These are phyloP conservation scores for Porites evermanni DNA, from an alignment of 92 coral and sea anemone species.

Conservation along the genomic window DNA sequence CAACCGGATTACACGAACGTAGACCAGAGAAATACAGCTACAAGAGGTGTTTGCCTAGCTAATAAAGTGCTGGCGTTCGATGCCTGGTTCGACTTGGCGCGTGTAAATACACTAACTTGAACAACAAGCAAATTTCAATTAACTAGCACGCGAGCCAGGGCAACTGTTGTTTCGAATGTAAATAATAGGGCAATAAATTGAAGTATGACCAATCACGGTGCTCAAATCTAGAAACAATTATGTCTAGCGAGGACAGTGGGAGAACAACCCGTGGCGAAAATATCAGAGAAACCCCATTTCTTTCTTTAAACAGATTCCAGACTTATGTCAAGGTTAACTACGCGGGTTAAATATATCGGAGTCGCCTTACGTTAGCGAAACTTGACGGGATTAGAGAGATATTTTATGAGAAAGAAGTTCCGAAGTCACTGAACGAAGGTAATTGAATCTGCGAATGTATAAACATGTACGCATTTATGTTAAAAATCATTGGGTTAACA, in stretches of 20 bases:
- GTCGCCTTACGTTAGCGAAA: constrained; percentile 9
- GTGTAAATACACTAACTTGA: constrained; percentile 46
- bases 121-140: constrained; percentile 46
- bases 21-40: constrained; percentile 22
- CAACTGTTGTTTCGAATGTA: constrained; percentile 51
- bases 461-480: background rate
- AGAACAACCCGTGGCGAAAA: constrained; percentile 40
- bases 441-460: constrained; percentile 7
- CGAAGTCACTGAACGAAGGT: constrained; percentile 22
- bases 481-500: constrained; percentile 23
- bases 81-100: constrained; percentile 14
- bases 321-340: constrained; percentile 40
- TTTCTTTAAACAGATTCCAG: constrained; percentile 24
- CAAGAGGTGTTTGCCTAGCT: background rate
- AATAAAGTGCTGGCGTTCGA: background rate
- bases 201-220: constrained; percentile 67
- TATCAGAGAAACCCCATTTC: constrained; percentile 44
- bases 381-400: background rate
- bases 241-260: constrained; percentile 66
- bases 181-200: constrained; percentile 81
- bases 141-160: constrained; percentile 44
- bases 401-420: background rate
- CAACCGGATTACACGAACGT: constrained; percentile 28
- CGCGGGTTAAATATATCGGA: constrained; percentile 13
- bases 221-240: constrained; percentile 64